A percentile compares a stretch with the other conserved stretches of the same genome.
Conservation (phyloP, 1,140 invertebrate species). For the Drosophila sp. region DNA sequence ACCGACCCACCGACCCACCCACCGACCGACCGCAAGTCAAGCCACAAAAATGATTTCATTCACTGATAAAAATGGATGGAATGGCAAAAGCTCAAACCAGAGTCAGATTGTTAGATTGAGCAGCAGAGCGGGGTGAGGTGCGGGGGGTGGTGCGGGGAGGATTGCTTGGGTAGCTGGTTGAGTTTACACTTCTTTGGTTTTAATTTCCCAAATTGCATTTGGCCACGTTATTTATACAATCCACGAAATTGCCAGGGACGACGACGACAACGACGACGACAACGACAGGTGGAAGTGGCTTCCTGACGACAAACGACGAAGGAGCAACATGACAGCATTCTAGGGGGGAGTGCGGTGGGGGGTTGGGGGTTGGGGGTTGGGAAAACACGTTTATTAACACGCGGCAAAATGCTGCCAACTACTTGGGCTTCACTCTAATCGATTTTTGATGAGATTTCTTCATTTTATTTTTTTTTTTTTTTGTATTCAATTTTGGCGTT, state of each 20-base stretch:
- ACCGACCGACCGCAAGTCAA: constrained; percentile 23
- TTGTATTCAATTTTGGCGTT: constrained; percentile 77
- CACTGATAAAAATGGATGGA: constrained; percentile 39
- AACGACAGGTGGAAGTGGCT: constrained; percentile 34
- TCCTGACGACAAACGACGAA: constrained; percentile 9
- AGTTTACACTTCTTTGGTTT: constrained; percentile 61
- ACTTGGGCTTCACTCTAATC: constrained; percentile 62
- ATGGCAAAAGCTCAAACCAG: constrained; percentile 21
- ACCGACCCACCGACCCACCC: too few species aligned
- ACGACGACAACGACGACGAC: constrained; percentile 11
- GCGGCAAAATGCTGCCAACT: constrained; percentile 38
- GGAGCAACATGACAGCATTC: background rate
- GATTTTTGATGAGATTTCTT: constrained; percentile 74
- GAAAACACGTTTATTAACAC: constrained; percentile 66
- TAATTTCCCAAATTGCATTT: constrained; percentile 73
- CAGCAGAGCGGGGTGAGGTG: background rate
- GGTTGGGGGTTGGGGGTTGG: background rate
- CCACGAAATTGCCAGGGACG: constrained; percentile 26
- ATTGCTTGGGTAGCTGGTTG: constrained; percentile 7
- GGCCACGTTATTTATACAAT: constrained; percentile 62
- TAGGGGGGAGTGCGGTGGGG: background rate
- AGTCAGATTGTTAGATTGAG: background rate
- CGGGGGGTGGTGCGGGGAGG: background rate
- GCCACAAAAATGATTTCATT: constrained; percentile 56
- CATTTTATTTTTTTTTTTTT: constrained; percentile 8